Evolutionary conservation across 2,797 vertebrate species (phyloP), one percentile per base, ranked within the genome.

Genomic region (Synanceia verrucosa): DNA sequence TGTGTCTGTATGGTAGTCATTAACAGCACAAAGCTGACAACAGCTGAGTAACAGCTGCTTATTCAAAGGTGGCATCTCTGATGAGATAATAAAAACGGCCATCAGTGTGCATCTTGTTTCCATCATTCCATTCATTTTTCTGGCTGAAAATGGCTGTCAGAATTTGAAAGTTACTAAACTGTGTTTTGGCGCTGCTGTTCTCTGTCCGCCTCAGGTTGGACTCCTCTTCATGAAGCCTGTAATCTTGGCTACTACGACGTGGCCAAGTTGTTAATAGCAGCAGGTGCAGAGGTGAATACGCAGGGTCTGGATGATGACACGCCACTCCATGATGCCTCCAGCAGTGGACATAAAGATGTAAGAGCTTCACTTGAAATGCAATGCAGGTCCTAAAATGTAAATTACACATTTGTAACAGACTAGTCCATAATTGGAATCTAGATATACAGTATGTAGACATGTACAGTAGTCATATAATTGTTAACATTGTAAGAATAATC

Each of bases 241-340:
- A 99, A 99, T 75, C 96, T 97, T 58, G 98, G 98, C 68, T 99
- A 96, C 92, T 99, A 99, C 0, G 97, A 99, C 34, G 97, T 99
- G 77, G 98, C 98, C 65, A 99, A 99, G 86, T 94, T 98, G 76
- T 91, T 99, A 71, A 98, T 99, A 88, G 94, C 96, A 61, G 98
- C 98, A 0, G 98, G 98, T 66, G 98, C 98, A 0, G 98, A 99
- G 29, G 98, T 99, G 82, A 99, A 99, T 89, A 99, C 98, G 0
- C 98, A 99, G 84, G 98, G 98, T 63, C 92, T 99, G 91, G 97
- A 99, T 78, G 96, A 99, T 39, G 98, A 99, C 89, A 99, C 98
- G 0, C 97, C 98, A 1, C 96, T 99, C 28, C 98, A 99, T 18
- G 98, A 99, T 70, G 99, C 98, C 66, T 98, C 98, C 60, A 99